Evolutionary conservation across 1,140 invertebrate species (phyloP), one percentile per base, ranked within the genome.

Genomic region (Pollicipes pollicipes): DNA sequence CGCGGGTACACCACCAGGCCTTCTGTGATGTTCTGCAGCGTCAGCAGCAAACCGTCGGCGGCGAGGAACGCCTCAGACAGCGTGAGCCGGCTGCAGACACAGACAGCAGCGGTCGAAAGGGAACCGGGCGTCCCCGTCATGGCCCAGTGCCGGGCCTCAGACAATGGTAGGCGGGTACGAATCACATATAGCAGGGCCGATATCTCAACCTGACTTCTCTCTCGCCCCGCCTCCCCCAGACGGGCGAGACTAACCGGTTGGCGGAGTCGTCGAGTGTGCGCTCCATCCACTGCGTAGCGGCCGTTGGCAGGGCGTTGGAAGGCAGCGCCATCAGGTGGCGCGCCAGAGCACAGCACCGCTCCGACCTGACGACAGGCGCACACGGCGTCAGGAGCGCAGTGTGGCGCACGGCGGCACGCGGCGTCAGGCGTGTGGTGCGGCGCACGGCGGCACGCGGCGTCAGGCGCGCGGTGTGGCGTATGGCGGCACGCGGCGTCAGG

Each of bases 261-360:
- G 96, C 95, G 35, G 94, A 97, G 77, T 99, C 97, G 78, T 99
- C 97, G 4, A 99, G 80, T 3, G 97, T 98, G 68, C 97, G 84
- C 79, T 99, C 97, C 80, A 99, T 84, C 94, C 97, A 99, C 79
- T 99, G 97, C 1, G 86, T 89, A 0, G 94, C 88, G 68, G 90
- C 88, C 0, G 93, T 95, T 73, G 93, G 87, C 0, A 93, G 84
- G 26, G 91, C 85, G 77, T 95, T 93, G 26, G 86, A 86, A 17
- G 87, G 83, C 1, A 98, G 78, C 6, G 87, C 86, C 80, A 98
- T 98, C 32, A 98, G 80, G 81, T 96, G 91, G 31, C 95, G 84
- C 0, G 95, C 88, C 69, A 99, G 81, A 4, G 93, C 88, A 81
- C 97, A 99, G 75, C 92, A 82, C 16, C 85, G 76, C 74, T 87